Evolutionary conservation across 2,888 invertebrate species (phyloP).

Genomic region (Cephus pulcher): DNA sequence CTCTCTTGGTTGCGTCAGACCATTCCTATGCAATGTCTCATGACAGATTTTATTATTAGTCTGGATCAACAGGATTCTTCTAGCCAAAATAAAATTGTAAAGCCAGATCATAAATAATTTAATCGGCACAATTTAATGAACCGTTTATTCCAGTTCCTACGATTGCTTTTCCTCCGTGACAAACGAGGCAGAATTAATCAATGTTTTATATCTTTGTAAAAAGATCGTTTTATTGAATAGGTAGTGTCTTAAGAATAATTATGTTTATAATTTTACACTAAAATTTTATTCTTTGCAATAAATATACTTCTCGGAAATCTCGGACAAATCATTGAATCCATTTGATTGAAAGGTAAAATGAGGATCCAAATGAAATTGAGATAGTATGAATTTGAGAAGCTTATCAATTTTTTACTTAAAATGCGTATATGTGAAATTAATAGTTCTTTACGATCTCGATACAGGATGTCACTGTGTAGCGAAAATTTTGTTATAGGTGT

Average conservation of each 20-base stretch:
- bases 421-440: too few species aligned
- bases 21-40: neutral
- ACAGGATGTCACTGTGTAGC: too few species aligned
- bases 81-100: neutral
- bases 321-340: neutral
- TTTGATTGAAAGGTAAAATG: neutral
- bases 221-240: neutral
- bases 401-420: too few species aligned
- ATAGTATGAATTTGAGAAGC: too few species aligned
- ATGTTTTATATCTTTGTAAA: neutral
- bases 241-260: neutral
- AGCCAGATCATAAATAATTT: neutral
- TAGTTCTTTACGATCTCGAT: too few species aligned
- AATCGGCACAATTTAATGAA: neutral
- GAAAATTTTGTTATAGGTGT: neutral
- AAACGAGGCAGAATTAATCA: too few species aligned
- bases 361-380: neutral
- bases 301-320: too few species aligned
- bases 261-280: neutral
- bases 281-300: neutral
- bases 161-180: neutral
- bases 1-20: neutral
- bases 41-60: neutral
- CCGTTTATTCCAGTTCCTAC: neutral
- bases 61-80: neutral